Base-by-base conservation (phyloP, 2,113 vertebrate species). In the Syngnathoides biaculeatus region DNA sequence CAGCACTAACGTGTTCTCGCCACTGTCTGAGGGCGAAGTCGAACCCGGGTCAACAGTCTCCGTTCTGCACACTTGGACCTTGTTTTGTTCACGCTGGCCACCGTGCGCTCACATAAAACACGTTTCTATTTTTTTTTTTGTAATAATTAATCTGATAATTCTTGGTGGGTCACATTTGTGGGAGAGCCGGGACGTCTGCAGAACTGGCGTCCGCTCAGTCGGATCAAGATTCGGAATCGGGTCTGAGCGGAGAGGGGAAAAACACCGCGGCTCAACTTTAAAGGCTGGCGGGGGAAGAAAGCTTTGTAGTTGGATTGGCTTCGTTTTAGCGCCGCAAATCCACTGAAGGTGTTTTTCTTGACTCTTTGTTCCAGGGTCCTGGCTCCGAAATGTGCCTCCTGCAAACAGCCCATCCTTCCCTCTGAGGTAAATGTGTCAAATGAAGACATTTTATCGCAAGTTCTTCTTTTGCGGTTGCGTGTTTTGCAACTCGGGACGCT, bases 371-470 rank as follows among this genome's bases (percentile, higher is more conserved):
- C 0, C 74, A 98, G 96, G 86, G 95, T 98, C 67, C 79, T 98
- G 82, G 96, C 96, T 27, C 96, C 96, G 2, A 98, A 98, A 87
- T 98, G 96, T 90, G 94, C 95, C 17, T 93, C 95, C 0, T 98
- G 96, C 74, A 93, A 93, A 50, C 95, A 95, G 77, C 93, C 95
- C 69, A 98, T 98, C 84, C 93, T 98, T 53, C 96, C 96, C 4
- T 92, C 93, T 0, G 94, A 98, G 94, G 96, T 98, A 89, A 95
- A 92, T 7, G 15, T 62, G 39, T 62, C 60, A 8, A 12, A 42
- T 42, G 3, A 40, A 14, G 20, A 22, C 0, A 38, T 38, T 59
- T 22, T n/a, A n/a, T 12, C 35, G 39, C 58, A 15, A 26, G 52
- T 13, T 4, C 52, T 55, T 52, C 14, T 8, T 10, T 52, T 52